Evolutionary conservation across 2,888 invertebrate genomes (phyloP), one percentile per base, ranked within the genome.

Genomic region (Tanytarsus gracilentus): DNA sequence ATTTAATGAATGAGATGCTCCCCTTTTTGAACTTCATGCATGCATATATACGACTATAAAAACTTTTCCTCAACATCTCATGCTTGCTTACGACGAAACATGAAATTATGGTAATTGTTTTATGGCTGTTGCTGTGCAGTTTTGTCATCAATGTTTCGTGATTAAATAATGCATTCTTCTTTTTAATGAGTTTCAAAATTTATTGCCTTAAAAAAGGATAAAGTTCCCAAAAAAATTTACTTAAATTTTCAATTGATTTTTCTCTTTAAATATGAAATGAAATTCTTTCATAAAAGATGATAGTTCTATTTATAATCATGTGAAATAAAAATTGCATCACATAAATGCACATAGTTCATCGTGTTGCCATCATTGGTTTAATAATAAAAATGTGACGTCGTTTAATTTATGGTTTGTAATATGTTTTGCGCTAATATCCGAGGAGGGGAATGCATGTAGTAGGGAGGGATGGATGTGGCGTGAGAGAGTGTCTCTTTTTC

Each of bases 321-420:
- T 23, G 14, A 25, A 16, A n/a, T 29, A 29, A 26, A 27, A 51
- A 27, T 51, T 29, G 51, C 51, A 51, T 14, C 44, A 44, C 44
- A 16, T n/a, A n/a, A 14, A 33, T 53, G 53, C 53, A 56, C 56
- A 56, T 40, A 16, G 23, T 48, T 14, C 36, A 18, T 8, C n/a
- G n/a, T n/a, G n/a, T n/a, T n/a, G n/a, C n/a, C n/a, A n/a, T n/a
- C n/a, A n/a, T n/a, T n/a, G n/a, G n/a, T n/a, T n/a, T 53, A 39
- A 48, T 58, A 48, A 44, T 58, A 58, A 58, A 58, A 58, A 58
- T 58, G 30, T 58, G 44, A 40, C 48, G 58, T 58, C 29, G 14
- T 48, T 16, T 48, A 58, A 58, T 58, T 58, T 58, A 58, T 58
- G 21, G 48, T 29, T 8, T 25, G 16, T 18, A 11, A 55, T 55